Evolutionary conservation across 2,888 invertebrate species (phyloP).

Genomic region (Actias luna): DNA sequence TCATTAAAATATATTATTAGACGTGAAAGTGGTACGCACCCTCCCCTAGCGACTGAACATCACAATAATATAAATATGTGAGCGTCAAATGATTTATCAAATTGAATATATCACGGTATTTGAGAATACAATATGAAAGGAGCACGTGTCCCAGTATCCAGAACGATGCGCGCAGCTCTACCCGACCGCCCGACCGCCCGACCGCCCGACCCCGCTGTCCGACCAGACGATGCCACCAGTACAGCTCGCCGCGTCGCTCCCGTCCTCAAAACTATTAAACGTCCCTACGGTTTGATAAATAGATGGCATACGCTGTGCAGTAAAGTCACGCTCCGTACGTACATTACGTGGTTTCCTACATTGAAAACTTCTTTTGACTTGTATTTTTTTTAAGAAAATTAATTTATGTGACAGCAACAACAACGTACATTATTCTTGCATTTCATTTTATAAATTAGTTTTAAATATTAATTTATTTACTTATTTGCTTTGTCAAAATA

Average conservation of each 20-base stretch:
- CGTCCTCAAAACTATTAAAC: constrained; percentile 8
- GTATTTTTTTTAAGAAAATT: too few species aligned
- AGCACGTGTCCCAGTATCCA: constrained; percentile 26
- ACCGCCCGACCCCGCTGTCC: neutral
- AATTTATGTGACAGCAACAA: neutral
- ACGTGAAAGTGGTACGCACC: neutral
- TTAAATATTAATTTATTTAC: neutral
- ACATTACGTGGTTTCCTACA: neutral
- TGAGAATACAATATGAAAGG: neutral
- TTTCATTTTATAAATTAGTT: neutral
- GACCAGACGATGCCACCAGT: neutral
- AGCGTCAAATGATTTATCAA: constrained; percentile 11
- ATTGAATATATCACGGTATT: constrained; percentile 7
- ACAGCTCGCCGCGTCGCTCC: neutral
- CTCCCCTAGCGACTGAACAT: neutral
- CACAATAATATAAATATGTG: constrained; percentile 6
- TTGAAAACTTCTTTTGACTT: too few species aligned
- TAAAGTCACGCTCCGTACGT: neutral
- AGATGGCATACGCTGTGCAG: neutral
- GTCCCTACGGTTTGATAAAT: constrained; percentile 6
- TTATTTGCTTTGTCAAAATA: neutral
- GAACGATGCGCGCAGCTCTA: constrained; percentile 2
- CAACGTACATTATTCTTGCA: neutral
- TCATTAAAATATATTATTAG: neutral
- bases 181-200: neutral